A percentile compares a stretch with the other conserved stretches of the same genome.
Evolutionary conservation across 2,113 vertebrate genomes (phyloP).

Genomic region (Colossoma macropomum): DNA sequence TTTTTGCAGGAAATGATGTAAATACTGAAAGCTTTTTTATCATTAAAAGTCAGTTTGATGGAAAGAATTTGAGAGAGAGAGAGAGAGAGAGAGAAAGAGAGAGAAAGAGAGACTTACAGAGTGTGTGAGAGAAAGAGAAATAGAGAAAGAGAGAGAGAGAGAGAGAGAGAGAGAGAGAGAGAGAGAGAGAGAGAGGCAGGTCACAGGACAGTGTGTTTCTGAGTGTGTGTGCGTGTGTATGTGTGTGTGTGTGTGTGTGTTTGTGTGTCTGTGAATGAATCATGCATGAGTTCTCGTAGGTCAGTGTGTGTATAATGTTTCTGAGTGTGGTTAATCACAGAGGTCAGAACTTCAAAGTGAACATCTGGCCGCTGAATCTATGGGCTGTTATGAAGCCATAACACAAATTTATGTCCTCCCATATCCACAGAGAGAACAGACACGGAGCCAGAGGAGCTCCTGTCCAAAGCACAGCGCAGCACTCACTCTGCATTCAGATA

Average conservation of each 20-base stretch:
- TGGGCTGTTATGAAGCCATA: conserved; percentile 62
- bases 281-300: conserved; percentile 8
- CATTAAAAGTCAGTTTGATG: no score
- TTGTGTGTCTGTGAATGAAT: conserved; percentile 8
- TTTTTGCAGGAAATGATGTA: no score
- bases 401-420: conserved; percentile 34
- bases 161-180: background rate
- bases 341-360: conserved; percentile 64
- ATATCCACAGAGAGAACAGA: background rate
- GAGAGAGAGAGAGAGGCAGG: background rate
- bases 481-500: background rate
- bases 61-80: no score
- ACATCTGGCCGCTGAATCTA: conserved; percentile 69
- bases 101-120: no score
- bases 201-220: background rate
- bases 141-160: no score
- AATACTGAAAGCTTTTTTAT: no score
- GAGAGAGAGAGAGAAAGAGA: no score
- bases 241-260: conserved; percentile 40
- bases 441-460: background rate
- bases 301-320: conserved; percentile 36
- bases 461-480: background rate
- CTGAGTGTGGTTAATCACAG: conserved; percentile 52
- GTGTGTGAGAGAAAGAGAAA: no score
- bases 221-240: conserved; percentile 11